phyloP scores from a whole-genome alignment of 2,113 vertebrate genomes.

The Ptilorrhoa leucosticta region DNA sequence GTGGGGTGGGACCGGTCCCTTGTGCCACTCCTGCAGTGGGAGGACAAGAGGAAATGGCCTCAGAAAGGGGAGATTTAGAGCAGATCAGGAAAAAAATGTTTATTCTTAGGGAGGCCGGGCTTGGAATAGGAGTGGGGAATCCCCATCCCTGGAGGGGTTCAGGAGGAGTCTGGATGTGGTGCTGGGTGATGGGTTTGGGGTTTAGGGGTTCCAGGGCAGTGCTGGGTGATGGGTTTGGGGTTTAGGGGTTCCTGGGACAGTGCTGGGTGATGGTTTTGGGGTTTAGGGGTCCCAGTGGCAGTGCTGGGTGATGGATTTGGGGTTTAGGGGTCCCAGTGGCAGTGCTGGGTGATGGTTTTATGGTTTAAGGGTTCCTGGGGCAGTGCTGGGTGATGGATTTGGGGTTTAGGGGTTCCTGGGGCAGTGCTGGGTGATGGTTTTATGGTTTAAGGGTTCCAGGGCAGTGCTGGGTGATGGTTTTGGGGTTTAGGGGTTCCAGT shows the following conservation, averaged over 20 bases:
- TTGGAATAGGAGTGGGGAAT: not conserved
- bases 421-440: not conserved
- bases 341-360: not conserved
- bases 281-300: no score
- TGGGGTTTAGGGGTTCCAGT: not conserved
- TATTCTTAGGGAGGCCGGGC: not conserved
- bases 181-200: not conserved
- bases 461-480: not conserved
- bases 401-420: fast-evolving
- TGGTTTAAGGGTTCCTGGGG: fast-evolving
- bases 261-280: not conserved
- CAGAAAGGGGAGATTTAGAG: not conserved
- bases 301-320: not conserved
- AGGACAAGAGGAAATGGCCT: not conserved
- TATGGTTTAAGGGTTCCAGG: fast-evolving
- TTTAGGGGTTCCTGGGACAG: fast-evolving
- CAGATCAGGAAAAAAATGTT: not conserved
- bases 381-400: not conserved
- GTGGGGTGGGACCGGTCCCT: not conserved
- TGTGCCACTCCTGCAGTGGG: not conserved
- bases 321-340: not conserved
- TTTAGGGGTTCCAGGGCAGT: no score
- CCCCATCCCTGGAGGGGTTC: not conserved
- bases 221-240: not conserved
- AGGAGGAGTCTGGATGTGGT: not conserved